Conservation (phyloP, 2,797 vertebrate species). For the Phrynocephalus vlangalii region DNA sequence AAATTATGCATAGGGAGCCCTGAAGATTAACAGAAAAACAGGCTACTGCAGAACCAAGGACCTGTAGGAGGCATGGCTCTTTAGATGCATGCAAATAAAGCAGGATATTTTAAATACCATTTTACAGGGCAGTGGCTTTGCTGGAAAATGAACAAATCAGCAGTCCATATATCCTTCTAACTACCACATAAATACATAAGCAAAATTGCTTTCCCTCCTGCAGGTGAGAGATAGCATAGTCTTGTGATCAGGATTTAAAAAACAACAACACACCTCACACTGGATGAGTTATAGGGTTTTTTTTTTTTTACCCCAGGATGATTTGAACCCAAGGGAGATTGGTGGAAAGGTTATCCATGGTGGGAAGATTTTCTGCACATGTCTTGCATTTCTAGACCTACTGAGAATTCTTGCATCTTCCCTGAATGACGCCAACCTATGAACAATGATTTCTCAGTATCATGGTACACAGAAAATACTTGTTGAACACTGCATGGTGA, state of each 20-base stretch:
- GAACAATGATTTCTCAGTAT: too few species aligned
- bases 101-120: neutral
- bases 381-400: too few species aligned
- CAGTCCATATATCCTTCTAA: neutral
- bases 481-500: too few species aligned
- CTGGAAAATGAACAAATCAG: conserved; percentile 4
- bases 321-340: too few species aligned
- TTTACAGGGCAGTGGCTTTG: neutral
- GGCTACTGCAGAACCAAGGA: neutral
- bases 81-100: neutral
- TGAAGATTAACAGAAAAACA: conserved; percentile 7
- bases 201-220: neutral
- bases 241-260: neutral
- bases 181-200: neutral
- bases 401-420: too few species aligned
- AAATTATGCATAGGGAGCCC: neutral
- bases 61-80: neutral
- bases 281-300: neutral
- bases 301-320: too few species aligned
- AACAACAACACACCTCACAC: too few species aligned
- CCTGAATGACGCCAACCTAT: too few species aligned
- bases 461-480: too few species aligned
- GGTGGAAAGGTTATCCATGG: too few species aligned
- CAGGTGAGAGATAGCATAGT: neutral
- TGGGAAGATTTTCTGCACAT: too few species aligned